phyloP scores from a whole-genome alignment of 1,140 invertebrate species.

The Drosophila aff. region DNA sequence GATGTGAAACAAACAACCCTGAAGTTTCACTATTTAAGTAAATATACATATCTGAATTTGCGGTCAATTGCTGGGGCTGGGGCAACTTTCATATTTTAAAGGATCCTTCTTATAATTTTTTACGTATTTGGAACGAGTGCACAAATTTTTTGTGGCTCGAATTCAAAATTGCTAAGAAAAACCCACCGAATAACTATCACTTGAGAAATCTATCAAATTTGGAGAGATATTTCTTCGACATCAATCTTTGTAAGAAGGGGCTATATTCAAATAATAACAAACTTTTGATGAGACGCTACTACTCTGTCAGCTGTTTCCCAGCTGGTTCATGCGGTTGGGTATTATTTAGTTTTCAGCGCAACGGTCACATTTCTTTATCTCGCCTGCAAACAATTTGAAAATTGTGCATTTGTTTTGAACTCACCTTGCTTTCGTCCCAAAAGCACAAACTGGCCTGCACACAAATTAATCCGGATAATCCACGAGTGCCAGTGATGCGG shows the following conservation, averaged over 20 bases:
- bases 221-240: background rate
- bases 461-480: background rate
- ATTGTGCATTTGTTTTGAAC: background rate
- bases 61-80: no score
- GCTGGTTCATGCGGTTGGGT: background rate
- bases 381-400: conserved; percentile 11
- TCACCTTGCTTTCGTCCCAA: background rate
- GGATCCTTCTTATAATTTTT: background rate
- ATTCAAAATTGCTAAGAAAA: background rate
- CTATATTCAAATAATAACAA: background rate
- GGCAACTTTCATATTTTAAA: background rate
- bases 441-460: background rate
- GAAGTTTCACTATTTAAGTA: no score
- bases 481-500: background rate
- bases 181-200: background rate
- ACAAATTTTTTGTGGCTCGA: background rate
- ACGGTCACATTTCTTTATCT: background rate
- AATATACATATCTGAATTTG: no score
- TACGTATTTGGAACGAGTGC: background rate
- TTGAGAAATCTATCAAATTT: background rate
- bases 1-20: background rate
- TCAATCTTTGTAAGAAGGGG: background rate
- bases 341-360: background rate
- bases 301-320: background rate
- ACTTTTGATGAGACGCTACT: background rate